Evolutionary conservation across 2,113 vertebrate genomes (phyloP).

Genomic region (Vimba vimba): DNA sequence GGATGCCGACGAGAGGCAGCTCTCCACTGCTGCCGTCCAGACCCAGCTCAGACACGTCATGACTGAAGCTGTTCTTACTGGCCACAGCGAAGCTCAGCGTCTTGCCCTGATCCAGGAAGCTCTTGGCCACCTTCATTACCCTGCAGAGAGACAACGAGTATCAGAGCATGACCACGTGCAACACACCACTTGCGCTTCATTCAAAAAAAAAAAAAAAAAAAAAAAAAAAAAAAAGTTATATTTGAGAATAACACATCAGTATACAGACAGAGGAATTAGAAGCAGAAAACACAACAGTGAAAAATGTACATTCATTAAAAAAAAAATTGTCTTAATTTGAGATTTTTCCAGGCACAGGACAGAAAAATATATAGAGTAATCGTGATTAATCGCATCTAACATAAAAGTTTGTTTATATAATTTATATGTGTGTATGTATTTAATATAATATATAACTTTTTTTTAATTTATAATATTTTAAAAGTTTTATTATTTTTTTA

Average conservation of each 20-base stretch:
- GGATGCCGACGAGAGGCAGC: constrained; percentile 87
- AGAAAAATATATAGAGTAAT: too few species aligned
- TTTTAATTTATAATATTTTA: too few species aligned
- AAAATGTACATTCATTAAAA: background rate
- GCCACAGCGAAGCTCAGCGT: constrained; percentile 90
- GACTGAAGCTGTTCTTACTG: constrained; percentile 84
- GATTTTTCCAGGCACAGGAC: background rate
- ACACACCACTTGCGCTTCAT: background rate
- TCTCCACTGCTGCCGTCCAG: constrained; percentile 84
- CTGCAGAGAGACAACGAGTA: constrained; percentile 65
- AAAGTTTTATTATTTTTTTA: too few species aligned
- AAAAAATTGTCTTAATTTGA: background rate
- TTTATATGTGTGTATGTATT: too few species aligned
- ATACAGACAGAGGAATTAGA: background rate
- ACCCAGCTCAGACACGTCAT: constrained; percentile 90
- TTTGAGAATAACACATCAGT: background rate
- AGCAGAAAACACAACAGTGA: too few species aligned
- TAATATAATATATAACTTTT: too few species aligned
- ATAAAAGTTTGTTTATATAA: too few species aligned
- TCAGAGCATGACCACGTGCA: background rate
- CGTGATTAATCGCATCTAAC: too few species aligned
- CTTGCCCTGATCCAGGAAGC: constrained; percentile 90
- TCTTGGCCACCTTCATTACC: constrained; percentile 95
- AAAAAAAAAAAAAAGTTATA: background rate
- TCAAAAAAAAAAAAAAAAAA: background rate